Base-by-base conservation (phyloP, 2,113 vertebrate species). In the Sminthopsis crassicaudata region DNA sequence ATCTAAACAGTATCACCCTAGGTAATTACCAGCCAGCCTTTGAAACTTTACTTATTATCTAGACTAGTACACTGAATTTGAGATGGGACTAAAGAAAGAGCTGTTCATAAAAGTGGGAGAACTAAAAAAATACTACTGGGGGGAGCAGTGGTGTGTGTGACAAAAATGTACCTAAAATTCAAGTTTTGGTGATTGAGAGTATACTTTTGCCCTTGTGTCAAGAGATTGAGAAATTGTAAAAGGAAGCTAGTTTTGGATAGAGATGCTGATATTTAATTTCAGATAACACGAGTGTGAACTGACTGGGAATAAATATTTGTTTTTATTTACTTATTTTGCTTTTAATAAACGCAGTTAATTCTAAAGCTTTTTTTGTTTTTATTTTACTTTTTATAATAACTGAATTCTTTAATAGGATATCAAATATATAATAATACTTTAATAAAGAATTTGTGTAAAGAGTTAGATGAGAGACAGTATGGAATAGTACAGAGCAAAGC, bases 301-400 rank as follows among this genome's bases (percentile, higher is more conserved):
- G 30, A 67, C 30, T 76, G 5, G 6, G 36, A 76, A 42, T 19
- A 76, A 76, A 14, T n/a, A 76, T 76, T 76, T n/a, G 60, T 14
- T 76, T 76, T 76, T n/a, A 76, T 84, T 42, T 84, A 19, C 36
- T 84, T 30, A n/a, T 89, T 95, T 91, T 76, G 42, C 57, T 53
- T 42, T 54, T 94, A 90, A 57, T 51, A 91, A 90, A 48, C 57
- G 92, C 91, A 55, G 67, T 55, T 92, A 12, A 22, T 30, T 8
- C 4, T 89, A 46, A 23, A 51, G 93, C 51, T 92, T 95, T 96
- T 96, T 27, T 96, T 27, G 48, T 91, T 94, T 96, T 92, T 16
- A n/a, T 84, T 94, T 94, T 92, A 36, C 1, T 53, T 93, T 94
- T 91, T 91, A 60, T 90, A 84, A 84, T 84, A 48, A 94, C 14